Conservation (phyloP, 2,888 invertebrate species). For the Hydriomena furcata region DNA sequence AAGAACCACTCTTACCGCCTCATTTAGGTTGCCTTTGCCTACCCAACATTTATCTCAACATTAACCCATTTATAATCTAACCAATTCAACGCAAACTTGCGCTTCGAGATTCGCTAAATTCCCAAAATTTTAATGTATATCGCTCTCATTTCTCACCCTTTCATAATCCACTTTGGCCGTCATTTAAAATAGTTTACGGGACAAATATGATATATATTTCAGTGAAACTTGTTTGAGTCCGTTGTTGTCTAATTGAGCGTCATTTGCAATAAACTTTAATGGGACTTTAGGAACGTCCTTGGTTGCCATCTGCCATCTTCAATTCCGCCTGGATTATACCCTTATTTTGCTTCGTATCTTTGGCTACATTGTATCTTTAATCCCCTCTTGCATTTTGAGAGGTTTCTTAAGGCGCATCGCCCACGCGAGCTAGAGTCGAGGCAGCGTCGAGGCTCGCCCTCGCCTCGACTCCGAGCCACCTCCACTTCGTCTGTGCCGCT, state of each 20-base stretch:
- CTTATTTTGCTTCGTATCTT: conserved; percentile 26
- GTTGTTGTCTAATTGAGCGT: conserved; percentile 36
- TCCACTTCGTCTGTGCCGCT: too few relatives aligned
- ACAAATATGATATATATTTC: conserved; percentile 26
- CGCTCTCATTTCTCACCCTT: conserved; percentile 22
- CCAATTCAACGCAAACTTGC: conserved; percentile 4
- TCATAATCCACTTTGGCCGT: conserved; percentile 18
- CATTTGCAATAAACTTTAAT: conserved; percentile 32
- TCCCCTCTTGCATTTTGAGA: conserved; percentile 15
- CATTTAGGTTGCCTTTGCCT: too few relatives aligned
- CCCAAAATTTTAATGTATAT: conserved; percentile 21
- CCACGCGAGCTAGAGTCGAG: too few relatives aligned
- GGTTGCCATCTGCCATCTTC: conserved; percentile 31
- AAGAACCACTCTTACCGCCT: too few relatives aligned
- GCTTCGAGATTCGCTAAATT: conserved; percentile 3
- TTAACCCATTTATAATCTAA: conserved; percentile 3
- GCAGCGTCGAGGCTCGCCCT: too few relatives aligned
- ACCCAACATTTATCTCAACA: neutral
- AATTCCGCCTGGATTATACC: conserved; percentile 15
- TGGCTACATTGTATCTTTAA: conserved; percentile 17
- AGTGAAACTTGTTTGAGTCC: conserved; percentile 19
- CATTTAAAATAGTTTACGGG: conserved; percentile 27
- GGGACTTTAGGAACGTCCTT: conserved; percentile 24
- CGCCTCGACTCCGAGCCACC: too few relatives aligned
- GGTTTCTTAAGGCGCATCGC: too few relatives aligned